Evolutionary conservation across 2,797 vertebrate species (phyloP).

Genomic region (Taeniopygia guttata): DNA sequence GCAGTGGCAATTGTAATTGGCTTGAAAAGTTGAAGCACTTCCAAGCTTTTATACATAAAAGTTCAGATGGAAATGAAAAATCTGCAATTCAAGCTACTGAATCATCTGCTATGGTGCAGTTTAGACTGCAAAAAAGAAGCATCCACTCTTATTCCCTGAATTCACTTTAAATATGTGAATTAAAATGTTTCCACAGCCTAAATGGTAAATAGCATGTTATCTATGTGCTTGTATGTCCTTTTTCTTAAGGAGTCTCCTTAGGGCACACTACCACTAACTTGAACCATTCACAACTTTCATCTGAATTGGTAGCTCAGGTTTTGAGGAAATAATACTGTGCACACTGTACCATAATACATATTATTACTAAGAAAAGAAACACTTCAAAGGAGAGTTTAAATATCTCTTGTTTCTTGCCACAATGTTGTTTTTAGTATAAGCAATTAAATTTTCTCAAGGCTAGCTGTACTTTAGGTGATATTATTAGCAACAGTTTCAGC

Average conservation of each 20-base stretch:
- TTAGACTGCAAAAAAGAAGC: background rate
- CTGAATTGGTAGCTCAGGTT: background rate
- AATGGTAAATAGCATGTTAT: constrained; percentile 16
- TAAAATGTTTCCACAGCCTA: constrained; percentile 20
- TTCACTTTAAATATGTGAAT: constrained; percentile 18
- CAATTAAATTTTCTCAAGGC: background rate
- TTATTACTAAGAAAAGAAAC: background rate
- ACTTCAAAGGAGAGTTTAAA: background rate
- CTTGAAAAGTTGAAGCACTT: constrained; percentile 30
- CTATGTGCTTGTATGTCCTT: background rate
- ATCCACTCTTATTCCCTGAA: background rate
- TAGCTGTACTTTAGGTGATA: background rate
- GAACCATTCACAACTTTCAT: background rate
- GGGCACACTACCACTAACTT: background rate
- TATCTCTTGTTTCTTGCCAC: background rate
- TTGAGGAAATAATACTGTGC: background rate
- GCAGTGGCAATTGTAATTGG: background rate
- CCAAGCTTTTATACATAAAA: background rate
- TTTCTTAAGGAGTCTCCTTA: background rate
- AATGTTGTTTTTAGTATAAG: background rate
- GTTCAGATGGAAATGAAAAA: background rate
- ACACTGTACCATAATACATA: background rate
- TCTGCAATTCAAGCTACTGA: background rate
- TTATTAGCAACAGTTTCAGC: background rate
- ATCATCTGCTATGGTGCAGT: background rate